Base-by-base conservation (phyloP, 2,888 invertebrate genomes). In the Orthonevra nobilis region DNA sequence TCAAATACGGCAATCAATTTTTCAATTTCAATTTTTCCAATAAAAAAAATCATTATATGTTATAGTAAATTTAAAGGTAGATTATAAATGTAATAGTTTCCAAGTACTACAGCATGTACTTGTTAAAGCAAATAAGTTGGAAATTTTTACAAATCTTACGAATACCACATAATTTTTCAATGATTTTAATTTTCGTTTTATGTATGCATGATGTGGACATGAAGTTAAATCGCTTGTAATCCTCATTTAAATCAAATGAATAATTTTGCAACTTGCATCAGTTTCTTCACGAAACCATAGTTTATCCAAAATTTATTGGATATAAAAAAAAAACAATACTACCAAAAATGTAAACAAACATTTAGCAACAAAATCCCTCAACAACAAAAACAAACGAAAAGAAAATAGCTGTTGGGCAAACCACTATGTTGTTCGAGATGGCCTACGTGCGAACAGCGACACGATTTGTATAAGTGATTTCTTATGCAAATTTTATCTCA, bases 181-280 rank as follows among this genome's bases (percentile, higher is more conserved):
- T n/a, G n/a, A n/a, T n/a, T n/a, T n/a, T n/a, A n/a, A n/a, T n/a
- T n/a, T n/a, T n/a, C n/a, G n/a, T n/a, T n/a, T n/a, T n/a, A n/a
- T n/a, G n/a, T n/a, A n/a, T n/a, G n/a, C n/a, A n/a, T n/a, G n/a
- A n/a, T n/a, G n/a, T n/a, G n/a, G n/a, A n/a, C n/a, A n/a, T n/a
- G n/a, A n/a, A n/a, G n/a, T n/a, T n/a, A n/a, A n/a, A n/a, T n/a
- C n/a, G n/a, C n/a, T n/a, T n/a, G n/a, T n/a, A n/a, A n/a, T n/a
- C n/a, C n/a, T n/a, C 20, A 34, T 20, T 56, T 9, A 34, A 54
- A 56, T 40, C 12, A 17, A 30, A 28, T 17, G 10, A 6, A 3
- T 26, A 64, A 70, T 72, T 70, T 77, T 52, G 77, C 64, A 72
- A 70, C 64, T 77, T 52, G 77, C 64, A 72, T 64, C 52, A 52